These are phyloP conservation scores for Dasyurus viverrinus DNA, from an alignment of 2,113 vertebrate species.

Conservation along the genomic window DNA sequence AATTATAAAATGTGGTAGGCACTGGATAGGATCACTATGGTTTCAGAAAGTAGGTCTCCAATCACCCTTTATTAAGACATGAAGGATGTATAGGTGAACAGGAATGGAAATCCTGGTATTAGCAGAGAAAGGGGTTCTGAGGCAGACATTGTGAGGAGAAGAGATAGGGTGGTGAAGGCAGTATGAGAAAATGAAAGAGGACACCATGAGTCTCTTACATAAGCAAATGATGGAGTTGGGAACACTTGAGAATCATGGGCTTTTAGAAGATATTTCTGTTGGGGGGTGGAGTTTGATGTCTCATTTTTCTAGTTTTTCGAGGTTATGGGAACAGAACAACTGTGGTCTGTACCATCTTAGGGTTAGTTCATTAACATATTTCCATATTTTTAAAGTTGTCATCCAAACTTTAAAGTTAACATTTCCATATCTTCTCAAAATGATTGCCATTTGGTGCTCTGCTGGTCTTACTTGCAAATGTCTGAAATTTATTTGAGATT, in stretches of 20 bases:
- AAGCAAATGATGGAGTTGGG: neutral
- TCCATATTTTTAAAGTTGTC: neutral
- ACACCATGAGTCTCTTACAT: neutral
- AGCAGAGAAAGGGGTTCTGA: neutral
- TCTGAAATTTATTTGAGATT: neutral
- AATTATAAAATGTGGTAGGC: neutral
- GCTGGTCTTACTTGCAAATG: neutral
- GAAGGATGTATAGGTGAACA: too few species aligned
- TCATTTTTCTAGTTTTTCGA: neutral
- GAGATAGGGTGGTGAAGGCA: neutral
- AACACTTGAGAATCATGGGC: neutral
- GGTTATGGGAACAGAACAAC: neutral
- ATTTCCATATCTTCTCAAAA: neutral
- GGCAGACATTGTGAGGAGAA: neutral
- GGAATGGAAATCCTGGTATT: too few species aligned
- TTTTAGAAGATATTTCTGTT: neutral
- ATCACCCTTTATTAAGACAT: neutral
- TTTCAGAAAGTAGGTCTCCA: neutral
- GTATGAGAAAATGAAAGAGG: neutral
- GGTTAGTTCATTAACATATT: neutral
- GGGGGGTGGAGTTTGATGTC: neutral
- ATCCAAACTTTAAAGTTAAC: neutral
- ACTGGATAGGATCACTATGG: neutral
- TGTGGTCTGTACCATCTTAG: neutral
- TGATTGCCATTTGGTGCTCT: neutral